These are phyloP conservation scores for Crotalus horridus DNA, from an alignment of 2,113 vertebrate genomes.

Conservation along the genomic window DNA sequence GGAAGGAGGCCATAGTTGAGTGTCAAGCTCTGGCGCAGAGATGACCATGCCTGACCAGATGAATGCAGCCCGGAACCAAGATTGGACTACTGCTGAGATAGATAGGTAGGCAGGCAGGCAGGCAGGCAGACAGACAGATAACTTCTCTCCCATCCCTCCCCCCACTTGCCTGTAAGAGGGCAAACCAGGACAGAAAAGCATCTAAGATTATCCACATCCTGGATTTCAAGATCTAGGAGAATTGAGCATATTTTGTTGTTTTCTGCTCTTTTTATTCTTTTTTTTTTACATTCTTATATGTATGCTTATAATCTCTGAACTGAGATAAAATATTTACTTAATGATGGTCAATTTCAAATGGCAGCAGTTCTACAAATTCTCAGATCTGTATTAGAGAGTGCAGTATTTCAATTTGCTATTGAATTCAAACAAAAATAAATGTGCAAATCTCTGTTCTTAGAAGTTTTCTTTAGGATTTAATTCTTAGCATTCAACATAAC, in stretches of 20 bases:
- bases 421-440: neutral
- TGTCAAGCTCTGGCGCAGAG: slow-evolving; percentile 71
- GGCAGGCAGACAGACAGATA: too few relatives aligned
- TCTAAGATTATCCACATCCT: neutral
- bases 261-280: neutral
- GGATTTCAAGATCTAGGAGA: neutral
- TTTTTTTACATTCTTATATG: neutral
- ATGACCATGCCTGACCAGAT: slow-evolving; percentile 85
- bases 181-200: neutral
- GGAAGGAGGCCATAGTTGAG: slow-evolving; percentile 76
- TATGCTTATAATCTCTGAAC: slow-evolving; percentile 35
- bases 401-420: neutral
- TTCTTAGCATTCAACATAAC: neutral
- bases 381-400: neutral
- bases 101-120: too few relatives aligned
- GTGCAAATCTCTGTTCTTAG: neutral
- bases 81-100: slow-evolving; percentile 76
- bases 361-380: neutral
- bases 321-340: neutral
- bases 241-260: neutral
- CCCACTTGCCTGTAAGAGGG: neutral
- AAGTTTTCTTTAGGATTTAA: neutral
- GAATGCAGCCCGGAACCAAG: slow-evolving; percentile 84
- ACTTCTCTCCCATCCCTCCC: neutral
- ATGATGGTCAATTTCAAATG: neutral